Evolutionary conservation across 1,140 invertebrate species (phyloP).

Genomic region (Drosophila teissieri): DNA sequence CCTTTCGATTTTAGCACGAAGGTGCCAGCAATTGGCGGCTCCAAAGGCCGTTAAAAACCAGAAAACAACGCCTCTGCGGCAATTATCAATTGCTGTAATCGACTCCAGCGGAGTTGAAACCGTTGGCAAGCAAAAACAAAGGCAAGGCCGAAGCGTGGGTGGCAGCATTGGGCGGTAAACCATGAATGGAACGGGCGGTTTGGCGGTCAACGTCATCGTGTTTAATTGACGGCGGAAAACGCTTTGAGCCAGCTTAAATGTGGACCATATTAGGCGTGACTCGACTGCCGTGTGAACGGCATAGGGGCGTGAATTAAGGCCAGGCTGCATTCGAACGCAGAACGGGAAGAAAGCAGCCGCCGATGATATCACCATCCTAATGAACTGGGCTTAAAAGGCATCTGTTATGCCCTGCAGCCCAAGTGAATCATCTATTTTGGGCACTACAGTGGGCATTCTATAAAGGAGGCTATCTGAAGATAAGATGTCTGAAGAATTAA

Average conservation of each 20-base stretch:
- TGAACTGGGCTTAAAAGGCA: constrained; percentile 15
- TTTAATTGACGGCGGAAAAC: constrained; percentile 51
- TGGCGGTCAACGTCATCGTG: constrained; percentile 72
- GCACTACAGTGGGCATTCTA: not conserved
- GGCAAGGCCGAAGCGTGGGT: constrained; percentile 43
- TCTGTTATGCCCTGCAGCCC: constrained; percentile 1
- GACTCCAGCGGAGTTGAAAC: constrained; percentile 23
- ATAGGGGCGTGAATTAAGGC: constrained; percentile 77
- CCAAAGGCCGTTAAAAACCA: constrained; percentile 14
- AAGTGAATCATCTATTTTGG: constrained; percentile 14
- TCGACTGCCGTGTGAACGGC: constrained; percentile 52
- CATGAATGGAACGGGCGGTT: constrained; percentile 35
- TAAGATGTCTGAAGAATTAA: too few relatives aligned
- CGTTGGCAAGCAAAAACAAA: constrained; percentile 22
- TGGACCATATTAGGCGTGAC: constrained; percentile 66
- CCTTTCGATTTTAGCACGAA: constrained; percentile 30
- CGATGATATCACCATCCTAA: constrained; percentile 35
- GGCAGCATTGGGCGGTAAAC: constrained; percentile 8
- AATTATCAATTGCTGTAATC: constrained; percentile 48
- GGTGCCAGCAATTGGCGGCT: constrained; percentile 22
- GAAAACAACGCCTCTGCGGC: constrained; percentile 22
- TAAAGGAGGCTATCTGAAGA: not conserved
- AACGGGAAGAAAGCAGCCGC: constrained; percentile 23
- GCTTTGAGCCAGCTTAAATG: constrained; percentile 44
- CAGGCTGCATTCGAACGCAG: constrained; percentile 46